A percentile compares a stretch with the other conserved stretches of the same genome.
These are phyloP conservation scores for Ophiothrix spiculata DNA, from an alignment of 35 echinoderm and acorn worm genomes.

Conservation along the genomic window DNA sequence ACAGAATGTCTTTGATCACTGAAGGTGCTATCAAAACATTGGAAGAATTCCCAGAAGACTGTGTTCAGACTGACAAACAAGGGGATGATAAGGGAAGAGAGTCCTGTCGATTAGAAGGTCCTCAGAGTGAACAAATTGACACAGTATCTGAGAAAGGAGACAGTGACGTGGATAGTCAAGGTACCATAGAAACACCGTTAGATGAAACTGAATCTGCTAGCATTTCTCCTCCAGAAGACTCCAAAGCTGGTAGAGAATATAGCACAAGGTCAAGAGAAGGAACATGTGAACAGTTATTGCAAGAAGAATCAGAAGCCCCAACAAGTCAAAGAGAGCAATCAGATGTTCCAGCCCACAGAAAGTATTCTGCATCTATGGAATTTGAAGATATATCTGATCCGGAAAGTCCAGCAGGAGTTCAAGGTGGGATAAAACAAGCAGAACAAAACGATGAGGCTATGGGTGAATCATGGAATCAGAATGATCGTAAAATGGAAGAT, in stretches of 20 bases:
- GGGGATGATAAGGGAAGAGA: no score
- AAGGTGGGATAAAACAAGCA: not conserved
- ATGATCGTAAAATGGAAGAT: not conserved
- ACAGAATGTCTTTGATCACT: no score
- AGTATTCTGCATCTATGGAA: not conserved
- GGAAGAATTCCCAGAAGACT: no score
- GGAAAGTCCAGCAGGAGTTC: not conserved
- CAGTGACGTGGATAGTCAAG: no score
- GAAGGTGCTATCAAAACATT: no score
- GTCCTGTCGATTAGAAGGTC: no score
- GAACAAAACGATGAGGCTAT: not conserved
- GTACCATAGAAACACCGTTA: not conserved
- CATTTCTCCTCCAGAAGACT: no score
- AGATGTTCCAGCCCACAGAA: not conserved
- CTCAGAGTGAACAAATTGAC: no score
- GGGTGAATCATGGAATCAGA: not conserved
- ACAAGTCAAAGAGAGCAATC: not conserved
- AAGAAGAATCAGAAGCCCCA: not conserved
- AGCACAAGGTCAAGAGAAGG: not conserved
- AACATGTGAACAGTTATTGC: not conserved
- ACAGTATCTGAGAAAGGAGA: no score
- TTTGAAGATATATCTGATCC: not conserved
- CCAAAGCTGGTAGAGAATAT: not conserved
- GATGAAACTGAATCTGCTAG: not conserved
- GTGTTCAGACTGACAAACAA: no score